phyloP scores from a whole-genome alignment of 1,140 invertebrate genomes.

The Cephus cinctus region DNA sequence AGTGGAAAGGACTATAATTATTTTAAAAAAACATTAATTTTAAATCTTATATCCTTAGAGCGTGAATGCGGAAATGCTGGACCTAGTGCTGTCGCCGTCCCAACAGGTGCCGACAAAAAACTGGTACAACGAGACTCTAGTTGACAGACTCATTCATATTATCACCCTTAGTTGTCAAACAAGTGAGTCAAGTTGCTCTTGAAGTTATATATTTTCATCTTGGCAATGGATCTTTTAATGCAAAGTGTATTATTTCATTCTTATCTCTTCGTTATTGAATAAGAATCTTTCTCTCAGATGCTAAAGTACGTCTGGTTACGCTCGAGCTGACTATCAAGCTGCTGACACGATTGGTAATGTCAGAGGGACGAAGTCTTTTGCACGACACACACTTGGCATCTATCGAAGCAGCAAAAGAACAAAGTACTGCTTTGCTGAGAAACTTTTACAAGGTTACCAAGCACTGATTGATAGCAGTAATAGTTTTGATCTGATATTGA shows the following conservation, averaged over 20 bases:
- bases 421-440: conserved; percentile 81
- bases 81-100: conserved; percentile 62
- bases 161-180: conserved; percentile 80
- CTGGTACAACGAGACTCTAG: conserved; percentile 72
- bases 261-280: conserved; percentile 11
- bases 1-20: too few species aligned
- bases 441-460: conserved; percentile 85
- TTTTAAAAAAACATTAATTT: conserved; percentile 8
- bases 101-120: conserved; percentile 50
- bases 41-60: conserved; percentile 56
- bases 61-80: conserved; percentile 71
- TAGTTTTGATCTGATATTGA: not conserved
- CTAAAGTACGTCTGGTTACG: conserved; percentile 87
- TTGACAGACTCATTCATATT: conserved; percentile 79
- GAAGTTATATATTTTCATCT: conserved; percentile 5
- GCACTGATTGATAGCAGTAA: conserved; percentile 19
- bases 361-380: conserved; percentile 54
- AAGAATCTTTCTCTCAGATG: conserved; percentile 52
- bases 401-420: conserved; percentile 79
- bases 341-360: conserved; percentile 62
- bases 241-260: conserved; percentile 14
- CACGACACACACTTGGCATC: conserved; percentile 56
- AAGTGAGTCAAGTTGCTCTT: conserved; percentile 55
- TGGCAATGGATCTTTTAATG: too few species aligned
- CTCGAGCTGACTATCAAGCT: conserved; percentile 85